Evolutionary conservation across 2,113 vertebrate species (phyloP), one percentile per base, ranked within the genome.

Genomic region (Ceratotherium simum): DNA sequence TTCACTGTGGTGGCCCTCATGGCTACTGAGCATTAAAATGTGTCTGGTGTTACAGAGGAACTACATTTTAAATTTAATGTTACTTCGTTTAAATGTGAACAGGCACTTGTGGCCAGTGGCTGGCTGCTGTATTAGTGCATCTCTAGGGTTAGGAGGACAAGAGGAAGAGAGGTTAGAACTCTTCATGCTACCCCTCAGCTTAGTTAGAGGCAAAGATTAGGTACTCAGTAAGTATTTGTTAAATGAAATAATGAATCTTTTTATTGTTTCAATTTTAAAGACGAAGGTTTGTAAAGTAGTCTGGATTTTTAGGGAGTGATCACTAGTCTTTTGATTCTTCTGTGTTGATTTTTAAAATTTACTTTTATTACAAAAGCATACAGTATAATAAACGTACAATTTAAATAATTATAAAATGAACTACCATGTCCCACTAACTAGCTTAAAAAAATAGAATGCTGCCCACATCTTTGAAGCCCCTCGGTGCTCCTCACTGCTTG

Each of bases 351-450:
- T 79, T n/a, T 48, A 90, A 82, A 78, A 51, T 80, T 84, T 64
- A 58, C 25, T 94, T 94, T 79, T 76, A 75, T 90, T 79, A 46
- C 54, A 94, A 72, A 94, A 72, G 36, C 9, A 64, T 97, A 56
- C 25, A 91, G 23, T 36, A 7, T 93, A 23, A 11, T 82, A 81
- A 70, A 33, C 78, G 46, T 58, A 73, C 46, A 75, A 2, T 65
- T 91, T 72, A 91, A 87, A 67, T 48, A 92, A 64, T 72, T 84
- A 33, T 58, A 84, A 58, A 84, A 82, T 88, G 16, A 79, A 79
- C 54, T 85, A n/a, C 56, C 33, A 65, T 65, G 46, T 65, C 46
- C 29, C 42, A 51, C 27, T 69, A 89, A n/a, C 56, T 54, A 65
- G 56, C 31, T 81, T 81, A 46, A 76, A n/a, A 42, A 82, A 62